These are phyloP conservation scores for Phalacrocorax aristotelis DNA, from an alignment of 2,113 vertebrate genomes.

Conservation along the genomic window DNA sequence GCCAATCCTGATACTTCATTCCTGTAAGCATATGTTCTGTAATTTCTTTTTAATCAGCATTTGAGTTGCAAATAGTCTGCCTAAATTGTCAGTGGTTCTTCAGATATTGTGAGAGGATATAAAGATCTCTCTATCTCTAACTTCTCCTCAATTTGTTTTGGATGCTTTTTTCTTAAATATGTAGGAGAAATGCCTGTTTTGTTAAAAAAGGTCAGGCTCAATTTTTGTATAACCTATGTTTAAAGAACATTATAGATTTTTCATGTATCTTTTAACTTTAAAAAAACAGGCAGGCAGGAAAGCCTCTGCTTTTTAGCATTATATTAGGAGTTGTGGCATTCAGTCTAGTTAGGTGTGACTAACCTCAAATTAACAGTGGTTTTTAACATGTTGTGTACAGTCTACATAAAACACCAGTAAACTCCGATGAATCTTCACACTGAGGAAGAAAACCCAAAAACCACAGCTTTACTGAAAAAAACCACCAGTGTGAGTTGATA, in stretches of 20 bases:
- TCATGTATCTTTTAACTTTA: background rate
- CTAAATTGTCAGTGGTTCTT: background rate
- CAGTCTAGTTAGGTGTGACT: background rate
- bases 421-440: background rate
- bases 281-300: background rate
- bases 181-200: background rate
- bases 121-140: background rate
- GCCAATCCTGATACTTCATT: background rate
- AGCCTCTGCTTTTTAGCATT: background rate
- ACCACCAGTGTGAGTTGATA: background rate
- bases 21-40: background rate
- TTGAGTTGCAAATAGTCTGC: background rate
- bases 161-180: background rate
- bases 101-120: background rate
- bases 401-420: background rate
- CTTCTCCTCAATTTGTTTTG: background rate
- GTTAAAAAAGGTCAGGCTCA: background rate
- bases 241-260: background rate
- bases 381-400: background rate
- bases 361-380: background rate
- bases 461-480: background rate
- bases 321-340: background rate
- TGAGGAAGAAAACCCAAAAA: background rate
- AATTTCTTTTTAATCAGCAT: conserved; percentile 17
- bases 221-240: background rate